Evolutionary conservation across 1,140 invertebrate species (phyloP).

Genomic region (Drosophila obscura): DNA sequence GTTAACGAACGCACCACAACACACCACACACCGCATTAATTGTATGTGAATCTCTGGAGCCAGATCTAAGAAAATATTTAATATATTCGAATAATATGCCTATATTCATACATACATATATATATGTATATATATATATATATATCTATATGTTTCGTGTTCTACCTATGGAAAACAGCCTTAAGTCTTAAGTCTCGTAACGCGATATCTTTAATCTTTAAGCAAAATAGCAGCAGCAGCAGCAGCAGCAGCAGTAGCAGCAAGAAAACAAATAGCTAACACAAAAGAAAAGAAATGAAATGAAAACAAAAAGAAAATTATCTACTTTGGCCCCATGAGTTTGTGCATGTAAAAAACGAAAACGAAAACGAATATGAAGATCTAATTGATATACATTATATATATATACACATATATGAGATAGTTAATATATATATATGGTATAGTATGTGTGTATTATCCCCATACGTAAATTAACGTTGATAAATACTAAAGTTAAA

Average conservation of each 20-base stretch:
- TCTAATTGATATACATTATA: conserved; percentile 29
- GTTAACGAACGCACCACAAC: not conserved
- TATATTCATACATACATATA: conserved; percentile 6
- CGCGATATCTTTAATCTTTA: conserved; percentile 8
- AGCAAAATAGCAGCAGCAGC: conserved; percentile 2
- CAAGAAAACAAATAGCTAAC: conserved; percentile 28
- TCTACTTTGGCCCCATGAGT: conserved; percentile 73
- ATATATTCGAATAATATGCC: conserved; percentile 9
- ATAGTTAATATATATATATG: conserved; percentile 50
- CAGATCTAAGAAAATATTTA: not conserved
- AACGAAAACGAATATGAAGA: conserved; percentile 23
- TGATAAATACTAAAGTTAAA: conserved; percentile 38
- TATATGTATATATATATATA: conserved; percentile 9
- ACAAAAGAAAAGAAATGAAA: conserved; percentile 7
- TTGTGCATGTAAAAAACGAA: conserved; percentile 78
- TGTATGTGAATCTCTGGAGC: conserved; percentile 22
- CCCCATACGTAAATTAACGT: too few species aligned
- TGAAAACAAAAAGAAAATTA: conserved; percentile 19
- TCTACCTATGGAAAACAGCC: conserved; percentile 20
- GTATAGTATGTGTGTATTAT: too few species aligned
- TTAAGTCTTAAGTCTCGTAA: conserved; percentile 41
- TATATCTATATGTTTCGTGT: conserved; percentile 18
- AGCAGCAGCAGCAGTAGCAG: conserved; percentile 8
- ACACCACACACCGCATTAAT: not conserved
- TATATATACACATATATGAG: conserved; percentile 30